Base-by-base conservation (phyloP, 2,113 vertebrate genomes). In the pig (Sus scrofa) region DNA sequence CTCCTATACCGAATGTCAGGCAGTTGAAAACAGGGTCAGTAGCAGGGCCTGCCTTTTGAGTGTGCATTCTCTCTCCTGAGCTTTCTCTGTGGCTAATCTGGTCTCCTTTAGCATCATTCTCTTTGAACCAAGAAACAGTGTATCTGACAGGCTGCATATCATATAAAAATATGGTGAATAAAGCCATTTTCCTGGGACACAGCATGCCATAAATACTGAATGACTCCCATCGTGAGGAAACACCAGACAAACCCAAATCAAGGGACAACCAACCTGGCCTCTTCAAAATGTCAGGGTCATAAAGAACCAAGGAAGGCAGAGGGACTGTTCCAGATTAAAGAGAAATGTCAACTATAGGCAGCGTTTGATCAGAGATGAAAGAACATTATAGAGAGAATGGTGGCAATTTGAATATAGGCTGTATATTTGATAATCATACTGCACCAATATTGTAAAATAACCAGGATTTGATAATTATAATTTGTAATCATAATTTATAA, bases 91-190 rank as follows among this genome's bases (percentile, higher is more conserved):
- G 52, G 26, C 26, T 73, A 32, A 86, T 77, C 44, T 60, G 0
- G 37, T 65, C 39, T 37, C 68, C 92, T 50, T 92, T 67, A 83
- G 15, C 60, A 68, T 58, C 87, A 34, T 20, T 63, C 15, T 67
- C 54, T 24, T 91, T 62, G 34, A 79, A 86, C 34, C 13, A 39
- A 68, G 54, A 79, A 91, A 68, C 26, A 88, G n/a, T 16, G 10
- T 73, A 90, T 62, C 56, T 83, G 78, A 81, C 50, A 78, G 44
- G 26, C 56, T 94, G 79, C 58, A 68, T 52, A 63, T 22, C 56
- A 83, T 63, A 84, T 90, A 34, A 92, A 87, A 91, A 78, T 65
- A 87, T 50, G 88, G 71, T 65, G 30, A 91, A 91, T 86, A 94
- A 96, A 94, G 30, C 37, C 56, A 54, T 75, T 86, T 96, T 22